phyloP scores from a whole-genome alignment of 2,888 invertebrate species.

The Pristionchus entomophagus region DNA sequence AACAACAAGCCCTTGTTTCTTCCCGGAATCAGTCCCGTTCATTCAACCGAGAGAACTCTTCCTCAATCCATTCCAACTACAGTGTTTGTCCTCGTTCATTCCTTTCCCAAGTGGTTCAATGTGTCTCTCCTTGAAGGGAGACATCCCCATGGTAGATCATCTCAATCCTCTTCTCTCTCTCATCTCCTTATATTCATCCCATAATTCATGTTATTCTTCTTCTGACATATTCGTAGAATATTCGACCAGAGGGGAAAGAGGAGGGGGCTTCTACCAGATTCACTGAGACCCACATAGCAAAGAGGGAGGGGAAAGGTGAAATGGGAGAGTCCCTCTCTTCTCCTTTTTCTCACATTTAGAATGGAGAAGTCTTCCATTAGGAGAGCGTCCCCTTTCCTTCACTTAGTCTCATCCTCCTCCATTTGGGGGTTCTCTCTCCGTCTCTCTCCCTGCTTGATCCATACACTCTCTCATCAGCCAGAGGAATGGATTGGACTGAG shows the following conservation, averaged over 20 bases:
- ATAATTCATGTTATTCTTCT: conserved; percentile 21
- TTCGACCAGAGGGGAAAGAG: not conserved
- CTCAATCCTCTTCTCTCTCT: conserved; percentile 29
- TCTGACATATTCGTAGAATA: not conserved
- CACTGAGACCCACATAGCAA: not conserved
- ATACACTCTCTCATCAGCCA: not conserved
- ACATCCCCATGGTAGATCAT: conserved; percentile 20
- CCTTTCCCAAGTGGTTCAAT: too few relatives aligned
- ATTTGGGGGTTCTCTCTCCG: conserved; percentile 13
- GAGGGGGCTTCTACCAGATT: not conserved
- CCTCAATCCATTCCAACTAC: not conserved
- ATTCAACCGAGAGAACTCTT: not conserved
- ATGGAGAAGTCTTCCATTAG: conserved; percentile 25
- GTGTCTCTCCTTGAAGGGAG: not conserved
- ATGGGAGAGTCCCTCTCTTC: conserved; percentile 15
- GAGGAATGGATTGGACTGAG: not conserved
- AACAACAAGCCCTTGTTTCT: not conserved
- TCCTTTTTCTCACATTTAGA: conserved; percentile 23
- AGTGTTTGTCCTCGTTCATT: conserved; percentile 27
- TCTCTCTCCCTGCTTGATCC: not conserved
- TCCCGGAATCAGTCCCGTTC: not conserved
- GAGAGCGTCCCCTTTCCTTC: not conserved
- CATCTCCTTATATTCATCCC: conserved; percentile 25
- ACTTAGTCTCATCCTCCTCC: not conserved
- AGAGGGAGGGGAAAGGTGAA: conserved; percentile 32